Evolutionary conservation across 37 sponge, comb jelly and placozoan species (phyloP).

Genomic region (Ianthella basta): DNA sequence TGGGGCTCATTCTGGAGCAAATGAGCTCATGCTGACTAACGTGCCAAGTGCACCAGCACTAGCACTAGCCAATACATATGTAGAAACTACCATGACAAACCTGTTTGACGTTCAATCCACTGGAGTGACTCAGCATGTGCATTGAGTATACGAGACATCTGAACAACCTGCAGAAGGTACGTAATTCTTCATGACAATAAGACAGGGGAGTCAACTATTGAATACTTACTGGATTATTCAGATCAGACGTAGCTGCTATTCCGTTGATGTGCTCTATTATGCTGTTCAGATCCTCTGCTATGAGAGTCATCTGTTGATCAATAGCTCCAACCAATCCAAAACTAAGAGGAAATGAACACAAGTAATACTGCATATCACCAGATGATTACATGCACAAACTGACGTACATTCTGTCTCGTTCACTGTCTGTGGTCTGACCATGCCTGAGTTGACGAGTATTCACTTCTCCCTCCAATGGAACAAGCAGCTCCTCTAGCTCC

Average conservation of each 20-base stretch:
- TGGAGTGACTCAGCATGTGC: slow-evolving; percentile 91
- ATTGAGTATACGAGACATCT: slow-evolving; percentile 92
- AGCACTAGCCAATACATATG: no score
- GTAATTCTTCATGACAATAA: no score
- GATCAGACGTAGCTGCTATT: slow-evolving; percentile 58
- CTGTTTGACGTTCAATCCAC: slow-evolving; percentile 90
- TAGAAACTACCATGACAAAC: slow-evolving; percentile 17
- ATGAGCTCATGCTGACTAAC: no score
- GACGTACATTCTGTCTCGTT: slow-evolving; percentile 80
- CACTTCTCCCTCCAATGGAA: slow-evolving; percentile 66
- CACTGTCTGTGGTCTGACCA: slow-evolving; percentile 82
- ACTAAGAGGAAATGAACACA: slow-evolving; percentile 18
- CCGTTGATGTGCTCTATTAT: slow-evolving; percentile 92
- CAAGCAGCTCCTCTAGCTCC: slow-evolving; percentile 89
- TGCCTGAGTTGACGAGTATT: slow-evolving; percentile 21
- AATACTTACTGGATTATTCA: slow-evolving; percentile 65
- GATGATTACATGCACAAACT: background rate
- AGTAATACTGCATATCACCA: no score
- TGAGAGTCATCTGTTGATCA: slow-evolving; percentile 72
- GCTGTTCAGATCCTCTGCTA: slow-evolving; percentile 74
- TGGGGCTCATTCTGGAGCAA: no score
- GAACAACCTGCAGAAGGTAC: slow-evolving; percentile 45
- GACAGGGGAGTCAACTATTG: no score
- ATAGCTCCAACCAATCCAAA: slow-evolving; percentile 76
- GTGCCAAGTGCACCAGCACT: no score